Base-by-base conservation (phyloP, 2,888 invertebrate species). In the Nephrocerus scutellatus region DNA sequence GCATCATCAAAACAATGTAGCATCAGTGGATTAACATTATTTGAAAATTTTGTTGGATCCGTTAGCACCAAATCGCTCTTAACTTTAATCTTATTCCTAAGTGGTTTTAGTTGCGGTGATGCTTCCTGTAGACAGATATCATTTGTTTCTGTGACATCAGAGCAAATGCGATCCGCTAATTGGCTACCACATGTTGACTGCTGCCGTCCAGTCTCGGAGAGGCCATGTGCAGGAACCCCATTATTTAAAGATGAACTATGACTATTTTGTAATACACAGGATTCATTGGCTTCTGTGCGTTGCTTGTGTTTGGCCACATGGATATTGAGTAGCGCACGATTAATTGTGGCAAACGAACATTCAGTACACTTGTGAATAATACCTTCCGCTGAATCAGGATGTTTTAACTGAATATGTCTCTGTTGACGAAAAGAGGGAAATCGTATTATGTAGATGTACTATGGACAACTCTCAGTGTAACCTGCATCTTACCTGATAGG, bases 361-460 rank as follows among this genome's bases (percentile, higher is more conserved):
- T 48, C 46, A 10, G 54, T 44, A 45, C 69, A 69, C 42, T 62
- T 63, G 39, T 62, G 57, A 20, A 84, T 67, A 12, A 80, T 72
- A 8, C 72, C 72, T 19, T 76, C 72, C 40, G 76, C 77, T 43
- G 76, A 62, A 18, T 78, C 79, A 1, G 86, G 85, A 64, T 90
- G 90, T 57, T 84, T 84, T 36, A 79, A 80, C 52, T 80, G 77
- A 58, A 89, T 72, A 60, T 90, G 89, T 14, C 77, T 72, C 54
- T 68, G 23, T 14, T 53, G 52, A n/a, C 20, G 20, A 18, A 1
- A 35, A 15, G 22, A 33, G 23, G 23, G 28, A 20, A 15, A 14
- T 14, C 9, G 24, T 7, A 13, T 13, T 8, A 25, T 12, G 9
- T 10, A 26, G 9, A 22, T 7, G 18, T 20, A 20, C 10, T 9